Evolutionary conservation across 2,113 vertebrate species (phyloP), one percentile per base, ranked within the genome.

Genomic region (Callorhinus ursinus): DNA sequence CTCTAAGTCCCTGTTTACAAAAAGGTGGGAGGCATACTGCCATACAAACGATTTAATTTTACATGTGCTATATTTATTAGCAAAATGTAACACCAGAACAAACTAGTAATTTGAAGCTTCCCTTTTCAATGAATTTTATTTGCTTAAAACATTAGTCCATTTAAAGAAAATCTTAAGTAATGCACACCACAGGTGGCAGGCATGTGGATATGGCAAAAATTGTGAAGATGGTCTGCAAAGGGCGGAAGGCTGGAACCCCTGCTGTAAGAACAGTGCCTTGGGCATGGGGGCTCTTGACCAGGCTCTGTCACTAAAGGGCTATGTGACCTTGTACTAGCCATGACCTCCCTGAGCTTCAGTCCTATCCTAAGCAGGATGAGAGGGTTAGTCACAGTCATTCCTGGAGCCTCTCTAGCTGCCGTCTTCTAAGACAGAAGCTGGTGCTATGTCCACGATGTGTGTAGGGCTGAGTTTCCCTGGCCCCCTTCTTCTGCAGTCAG

Each of bases 351-450:
- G 67, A 88, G 76, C 61, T 57, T 95, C 33, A 42, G 71, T n/a
- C 42, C 57, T 71, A 72, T 28, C 77, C 85, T 88, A 15, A 19
- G 42, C 19, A 82, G 89, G 92, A 36, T 0, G 22, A 77, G 49
- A 69, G 14, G 53, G 42, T 67, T 33, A 51, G 39, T 49, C 61
- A 49, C 31, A 85, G 61, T 84, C 36, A 87, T 90, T 86, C 80
- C 84, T 95, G 84, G 80, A 97, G 69, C 49, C 31, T 51, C 53
- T 95, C 87, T 55, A 96, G 88, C 80, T 93, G 81, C 63, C 74
- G 76, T 39, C 65, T 46, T 61, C 72, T 95, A 81, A 89, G 71
- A 57, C 24, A 57, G 71, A 92, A 95, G 72, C 82, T 93, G 71
- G 49, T 86, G 86, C 61, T 72, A 53, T 14, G 31, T 71, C 93